Base-by-base conservation (phyloP, 2,113 vertebrate species). In the Stercorarius parasiticus region DNA sequence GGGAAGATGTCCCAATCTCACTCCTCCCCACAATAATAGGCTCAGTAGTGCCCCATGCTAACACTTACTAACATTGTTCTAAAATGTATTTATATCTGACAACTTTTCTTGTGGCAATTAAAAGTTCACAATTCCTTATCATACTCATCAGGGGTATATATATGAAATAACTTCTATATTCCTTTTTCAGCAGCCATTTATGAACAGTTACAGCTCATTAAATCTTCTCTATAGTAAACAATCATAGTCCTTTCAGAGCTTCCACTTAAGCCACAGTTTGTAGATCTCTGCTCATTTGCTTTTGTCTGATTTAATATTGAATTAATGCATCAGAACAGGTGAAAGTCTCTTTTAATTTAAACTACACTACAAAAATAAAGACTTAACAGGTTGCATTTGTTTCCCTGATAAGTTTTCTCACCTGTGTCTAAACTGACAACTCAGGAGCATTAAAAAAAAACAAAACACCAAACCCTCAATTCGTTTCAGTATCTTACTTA, bases 401-500 rank as follows among this genome's bases (percentile, higher is more conserved):
- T 87, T 61, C 43, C 38, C 20, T 71, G n/a, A 45, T 29, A 84
- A 9, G 12, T 29, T 80, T 29, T 58, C 47, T 85, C 52, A 82
- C 21, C 26, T 66, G 12, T 23, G 21, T 40, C 61, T 43, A 89
- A 76, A 82, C 16, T 21, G 8, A 95, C 20, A 81, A 29, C 18
- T 58, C 26, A n/a, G 0, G 0, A 40, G 14, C 15, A 56, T 19
- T 65, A 16, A n/a, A 38, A 49, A 42, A 50, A 18, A 15, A 2
- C 15, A 56, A 32, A 56, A 56, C 30, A 19, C 25, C 15, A 17
- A 65, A 4, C 6, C 15, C 29, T 19, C 40, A 26, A 4, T 6
- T 11, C 45, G 2, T 59, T 49, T 79, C 16, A 70, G 0, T 9
- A 19, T 42, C 40, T 92, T 97, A 98, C 99, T 99, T 95, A 99